Conservation (phyloP, 2,113 vertebrate species). For the Eulemur macaco region DNA sequence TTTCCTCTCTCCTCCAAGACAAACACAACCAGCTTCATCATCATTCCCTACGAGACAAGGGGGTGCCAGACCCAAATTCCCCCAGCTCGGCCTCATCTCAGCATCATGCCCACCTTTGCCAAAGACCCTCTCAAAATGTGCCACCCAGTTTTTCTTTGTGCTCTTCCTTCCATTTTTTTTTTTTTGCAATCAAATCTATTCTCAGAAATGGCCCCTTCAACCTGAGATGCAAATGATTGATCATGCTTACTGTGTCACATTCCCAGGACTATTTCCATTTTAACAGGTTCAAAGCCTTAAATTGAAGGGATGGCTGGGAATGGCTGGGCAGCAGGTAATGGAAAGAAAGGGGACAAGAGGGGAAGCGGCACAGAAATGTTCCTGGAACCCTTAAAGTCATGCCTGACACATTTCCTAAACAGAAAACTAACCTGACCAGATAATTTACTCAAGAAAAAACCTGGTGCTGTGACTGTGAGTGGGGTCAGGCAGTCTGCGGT, state of each 20-base stretch:
- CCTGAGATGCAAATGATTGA: constrained; percentile 33
- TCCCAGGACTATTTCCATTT: constrained; percentile 51
- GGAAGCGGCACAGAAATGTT: neutral
- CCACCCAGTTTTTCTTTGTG: neutral
- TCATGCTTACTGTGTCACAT: constrained; percentile 38
- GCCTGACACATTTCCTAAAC: neutral
- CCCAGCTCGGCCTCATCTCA: neutral
- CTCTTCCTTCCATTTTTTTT: neutral
- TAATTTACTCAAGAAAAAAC: constrained; percentile 10
- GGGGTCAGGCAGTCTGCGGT: neutral
- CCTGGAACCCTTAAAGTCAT: neutral
- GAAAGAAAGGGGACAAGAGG: neutral
- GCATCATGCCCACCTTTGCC: neutral
- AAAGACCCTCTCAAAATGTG: neutral
- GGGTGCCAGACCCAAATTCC: neutral
- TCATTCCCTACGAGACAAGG: neutral
- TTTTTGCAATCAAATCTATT: neutral
- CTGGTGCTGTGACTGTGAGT: neutral
- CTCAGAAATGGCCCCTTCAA: constrained; percentile 39
- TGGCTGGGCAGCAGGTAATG: neutral
- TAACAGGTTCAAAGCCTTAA: constrained; percentile 52
- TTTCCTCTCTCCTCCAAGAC: neutral
- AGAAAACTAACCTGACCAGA: neutral
- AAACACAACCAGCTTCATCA: neutral
- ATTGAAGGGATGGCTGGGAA: constrained; percentile 24